phyloP scores from a whole-genome alignment of 2,888 invertebrate genomes.

The Lithophane socia region DNA sequence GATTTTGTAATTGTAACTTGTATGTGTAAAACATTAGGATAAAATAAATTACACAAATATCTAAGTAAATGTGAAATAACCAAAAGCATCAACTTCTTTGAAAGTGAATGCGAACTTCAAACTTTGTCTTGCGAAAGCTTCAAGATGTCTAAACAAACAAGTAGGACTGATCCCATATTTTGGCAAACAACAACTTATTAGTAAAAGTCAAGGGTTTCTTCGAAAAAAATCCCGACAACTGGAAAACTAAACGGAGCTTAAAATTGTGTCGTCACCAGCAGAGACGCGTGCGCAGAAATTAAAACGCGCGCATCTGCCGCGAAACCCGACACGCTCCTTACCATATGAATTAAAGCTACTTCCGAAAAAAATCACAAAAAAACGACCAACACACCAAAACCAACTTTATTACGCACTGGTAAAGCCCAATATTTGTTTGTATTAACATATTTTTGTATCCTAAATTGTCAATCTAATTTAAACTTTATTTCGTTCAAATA shows the following conservation, averaged over 20 bases:
- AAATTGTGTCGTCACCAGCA: constrained; percentile 69
- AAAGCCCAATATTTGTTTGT: constrained; percentile 52
- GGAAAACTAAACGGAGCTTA: constrained; percentile 71
- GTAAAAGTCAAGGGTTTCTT: constrained; percentile 43
- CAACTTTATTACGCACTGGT: constrained; percentile 52
- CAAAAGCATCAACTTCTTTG: not conserved
- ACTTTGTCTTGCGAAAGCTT: not conserved
- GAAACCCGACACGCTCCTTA: constrained; percentile 88
- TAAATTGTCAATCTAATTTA: constrained; percentile 48
- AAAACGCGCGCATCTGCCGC: constrained; percentile 82
- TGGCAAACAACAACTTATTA: constrained; percentile 41
- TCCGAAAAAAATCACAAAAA: constrained; percentile 79
- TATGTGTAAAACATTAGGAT: not conserved
- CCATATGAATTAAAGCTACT: constrained; percentile 86
- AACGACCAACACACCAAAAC: constrained; percentile 65
- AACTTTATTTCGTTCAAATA: constrained; percentile 47
- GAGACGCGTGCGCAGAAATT: constrained; percentile 84
- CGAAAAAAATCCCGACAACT: constrained; percentile 65
- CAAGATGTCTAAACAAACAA: constrained; percentile 36
- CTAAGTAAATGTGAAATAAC: not conserved
- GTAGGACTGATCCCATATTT: constrained; percentile 15
- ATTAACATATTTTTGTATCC: constrained; percentile 22
- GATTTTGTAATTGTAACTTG: not conserved
- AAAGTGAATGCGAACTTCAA: constrained; percentile 6
- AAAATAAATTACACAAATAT: too few relatives aligned